Base-by-base conservation (phyloP, 2,113 vertebrate species). In the Cyanocitta stelleri region DNA sequence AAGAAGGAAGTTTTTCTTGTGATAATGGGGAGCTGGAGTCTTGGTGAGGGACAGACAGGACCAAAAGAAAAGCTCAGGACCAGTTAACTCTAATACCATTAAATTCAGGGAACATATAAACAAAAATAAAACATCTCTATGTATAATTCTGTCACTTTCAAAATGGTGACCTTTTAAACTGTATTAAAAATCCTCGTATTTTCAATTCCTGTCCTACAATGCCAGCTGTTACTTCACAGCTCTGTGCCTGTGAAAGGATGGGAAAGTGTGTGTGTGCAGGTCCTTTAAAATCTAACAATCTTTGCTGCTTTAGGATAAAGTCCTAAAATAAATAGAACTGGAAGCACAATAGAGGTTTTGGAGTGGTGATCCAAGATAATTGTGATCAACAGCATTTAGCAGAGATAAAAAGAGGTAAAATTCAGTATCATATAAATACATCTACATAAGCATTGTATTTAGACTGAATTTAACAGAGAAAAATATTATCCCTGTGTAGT, bases 401-500 rank as follows among this genome's bases (percentile, higher is more conserved):
- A 19, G 11, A 66, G 46, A 69, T 35, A 49, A 68, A 91, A 84
- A 64, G 54, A 64, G 54, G 29, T 52, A 92, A 67, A 75, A 95
- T 49, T 80, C 67, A 87, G 11, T 82, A 79, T 46, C 0, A 2
- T 49, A 71, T 16, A 89, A 76, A 67, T 75, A 71, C 8, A 7
- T 67, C 29, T 35, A 54, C 5, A 35, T 33, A 77, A 90, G 23
- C 9, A 49, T 7, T 52, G 17, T 62, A 80, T 61, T 95, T 72
- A 73, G 61, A 81, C 91, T 63, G 85, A 93, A 91, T 89, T 86
- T 86, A 92, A 51, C 55, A 75, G 4, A 91, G 49, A 92, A 90
- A 95, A 95, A 73, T 74, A 39, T 92, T 89, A 93, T 85, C 66
- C 61, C 79, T 87, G 35, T 81, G 66, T 79, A 94, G 71, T 85